phyloP scores from a whole-genome alignment of 2,113 vertebrate species.

The Camelus dromedarius region DNA sequence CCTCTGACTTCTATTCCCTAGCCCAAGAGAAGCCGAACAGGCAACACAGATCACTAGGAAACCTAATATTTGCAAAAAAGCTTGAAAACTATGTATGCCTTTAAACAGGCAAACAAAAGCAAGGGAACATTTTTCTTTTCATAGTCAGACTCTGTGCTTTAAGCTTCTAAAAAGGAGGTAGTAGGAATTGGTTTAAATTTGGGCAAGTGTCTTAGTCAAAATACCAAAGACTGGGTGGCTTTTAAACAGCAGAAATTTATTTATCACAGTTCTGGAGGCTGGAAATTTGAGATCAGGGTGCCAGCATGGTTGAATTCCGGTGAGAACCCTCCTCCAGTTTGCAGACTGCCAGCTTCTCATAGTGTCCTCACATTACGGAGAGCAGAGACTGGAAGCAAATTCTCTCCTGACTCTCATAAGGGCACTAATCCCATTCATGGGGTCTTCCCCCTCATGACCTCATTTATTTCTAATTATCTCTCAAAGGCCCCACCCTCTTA shows the following conservation, averaged over 20 bases:
- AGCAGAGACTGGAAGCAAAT: neutral
- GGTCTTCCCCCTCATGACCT: neutral
- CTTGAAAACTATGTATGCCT: neutral
- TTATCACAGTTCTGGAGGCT: neutral
- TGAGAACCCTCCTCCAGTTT: neutral
- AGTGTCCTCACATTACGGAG: neutral
- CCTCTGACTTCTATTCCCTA: neutral
- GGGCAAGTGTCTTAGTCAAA: neutral
- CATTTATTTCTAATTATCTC: neutral
- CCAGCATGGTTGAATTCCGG: neutral
- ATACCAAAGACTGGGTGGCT: neutral
- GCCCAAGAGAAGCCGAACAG: neutral
- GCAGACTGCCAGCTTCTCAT: neutral
- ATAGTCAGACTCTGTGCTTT: neutral
- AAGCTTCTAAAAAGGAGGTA: neutral
- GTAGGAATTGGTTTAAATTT: neutral
- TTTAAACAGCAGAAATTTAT: neutral
- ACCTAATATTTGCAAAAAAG: neutral
- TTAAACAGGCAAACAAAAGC: conserved; percentile 41
- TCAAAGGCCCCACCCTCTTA: neutral
- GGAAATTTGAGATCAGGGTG: neutral
- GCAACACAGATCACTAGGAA: neutral
- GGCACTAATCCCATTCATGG: neutral
- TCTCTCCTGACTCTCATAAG: neutral
- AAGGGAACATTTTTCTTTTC: conserved; percentile 2